Percentiles rank a stretch among this genome's conserved stretches.
These are phyloP conservation scores for Lottia gigantea DNA, from an alignment of 2,888 invertebrate species.

Conservation along the genomic window DNA sequence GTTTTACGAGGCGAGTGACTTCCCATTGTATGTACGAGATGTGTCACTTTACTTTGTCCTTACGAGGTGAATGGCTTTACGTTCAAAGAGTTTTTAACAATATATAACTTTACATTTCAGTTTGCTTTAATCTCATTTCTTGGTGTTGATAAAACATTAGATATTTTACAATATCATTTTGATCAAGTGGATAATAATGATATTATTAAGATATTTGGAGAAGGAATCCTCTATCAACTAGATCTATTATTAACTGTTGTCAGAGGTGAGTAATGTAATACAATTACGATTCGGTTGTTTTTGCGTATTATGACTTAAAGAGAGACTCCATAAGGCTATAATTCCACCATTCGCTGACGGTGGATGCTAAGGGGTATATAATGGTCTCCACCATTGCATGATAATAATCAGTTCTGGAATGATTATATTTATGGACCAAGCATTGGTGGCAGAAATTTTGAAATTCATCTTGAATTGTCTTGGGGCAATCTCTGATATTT, in stretches of 20 bases:
- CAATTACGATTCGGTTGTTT: too few species aligned
- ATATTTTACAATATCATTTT: not conserved
- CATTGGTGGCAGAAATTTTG: too few species aligned
- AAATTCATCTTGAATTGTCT: too few species aligned
- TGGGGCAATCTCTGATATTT: too few species aligned
- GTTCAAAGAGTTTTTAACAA: slow-evolving; percentile 28
- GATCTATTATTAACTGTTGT: slow-evolving; percentile 20
- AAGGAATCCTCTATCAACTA: slow-evolving; percentile 5
- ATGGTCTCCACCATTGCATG: too few species aligned
- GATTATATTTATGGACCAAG: too few species aligned
- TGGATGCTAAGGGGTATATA: too few species aligned
- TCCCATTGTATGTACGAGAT: slow-evolving; percentile 36
- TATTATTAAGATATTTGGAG: slow-evolving; percentile 10
- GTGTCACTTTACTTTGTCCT: slow-evolving; percentile 30
- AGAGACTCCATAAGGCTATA: too few species aligned
- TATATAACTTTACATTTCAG: slow-evolving; percentile 17
- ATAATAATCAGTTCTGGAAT: too few species aligned
- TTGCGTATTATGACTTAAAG: too few species aligned
- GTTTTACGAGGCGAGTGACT: slow-evolving; percentile 18
- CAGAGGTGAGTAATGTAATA: slow-evolving; percentile 14
- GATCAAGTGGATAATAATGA: not conserved
- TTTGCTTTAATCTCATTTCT: slow-evolving; percentile 29
- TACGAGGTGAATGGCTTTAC: slow-evolving; percentile 32
- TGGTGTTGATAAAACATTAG: slow-evolving; percentile 18
- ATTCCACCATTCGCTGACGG: too few species aligned